Evolutionary conservation across 2,888 invertebrate species (phyloP), one percentile per base, ranked within the genome.

Genomic region (Drosophila neotestacea): DNA sequence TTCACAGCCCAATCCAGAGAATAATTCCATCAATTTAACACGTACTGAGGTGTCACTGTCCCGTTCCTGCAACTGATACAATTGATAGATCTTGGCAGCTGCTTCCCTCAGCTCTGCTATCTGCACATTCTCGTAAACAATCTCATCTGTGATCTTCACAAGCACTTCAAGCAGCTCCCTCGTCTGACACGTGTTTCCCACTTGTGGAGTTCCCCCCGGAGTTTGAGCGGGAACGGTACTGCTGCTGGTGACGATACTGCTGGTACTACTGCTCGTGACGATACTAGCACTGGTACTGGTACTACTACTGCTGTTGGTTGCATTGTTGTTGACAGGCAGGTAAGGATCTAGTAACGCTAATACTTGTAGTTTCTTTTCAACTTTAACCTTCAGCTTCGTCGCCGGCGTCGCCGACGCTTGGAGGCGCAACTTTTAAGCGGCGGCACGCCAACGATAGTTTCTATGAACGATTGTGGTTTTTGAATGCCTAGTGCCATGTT

Each of bases 81-180:
- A 69, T 41, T 91, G 91, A n/a, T 91, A 77, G 2, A 92, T 70
- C 42, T 88, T 90, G 2, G 76, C 73, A 2, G 91, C 87, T 0
- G 88, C 84, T 32, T 91, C 91, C 32, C 90, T 90, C 0, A 91
- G 47, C 67, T 92, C 91, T 0, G 81, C 66, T 1, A 91, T 38
- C 4, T 87, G 85, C 22, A 79, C 77, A 58, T 90, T 85, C 6
- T 88, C 85, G 41, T 91, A 78, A 13, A 72, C 66, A 10, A 92
- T 80, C 63, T 92, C 92, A 44, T 92, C 92, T 0, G 91, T 90
- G 42, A 92, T 91, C 67, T 91, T 92, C 0, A 92, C 92, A 5
- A 92, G 68, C 4, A 90, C 73, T 22, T 92, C 92, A 0, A 92
- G 84, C 3, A 91, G 72, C 4, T 92, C 92, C 51, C 88, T 89